Conservation (phyloP, 2,888 invertebrate species). For the Sepiola atlantica region DNA sequence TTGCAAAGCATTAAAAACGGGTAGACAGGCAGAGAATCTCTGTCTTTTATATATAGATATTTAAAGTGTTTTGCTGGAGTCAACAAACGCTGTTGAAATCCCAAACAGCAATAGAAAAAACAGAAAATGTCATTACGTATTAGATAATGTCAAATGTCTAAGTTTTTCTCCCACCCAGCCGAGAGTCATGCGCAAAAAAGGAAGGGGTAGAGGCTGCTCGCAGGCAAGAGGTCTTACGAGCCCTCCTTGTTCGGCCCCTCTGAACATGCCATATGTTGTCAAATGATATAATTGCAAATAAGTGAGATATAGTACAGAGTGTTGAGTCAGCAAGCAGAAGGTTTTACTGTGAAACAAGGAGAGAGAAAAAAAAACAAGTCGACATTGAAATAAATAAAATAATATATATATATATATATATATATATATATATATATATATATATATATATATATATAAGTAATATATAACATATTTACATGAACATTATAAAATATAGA, state of each 20-base stretch:
- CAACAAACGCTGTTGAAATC: no score
- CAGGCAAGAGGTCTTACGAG: not conserved
- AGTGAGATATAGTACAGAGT: not conserved
- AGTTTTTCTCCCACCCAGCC: no score
- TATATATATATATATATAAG: not conserved
- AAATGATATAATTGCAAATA: not conserved
- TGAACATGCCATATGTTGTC: constrained; percentile 18
- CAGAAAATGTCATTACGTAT: not conserved
- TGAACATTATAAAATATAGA: not conserved
- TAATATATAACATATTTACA: no score
- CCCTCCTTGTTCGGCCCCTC: not conserved
- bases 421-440: not conserved
- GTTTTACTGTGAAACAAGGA: not conserved
- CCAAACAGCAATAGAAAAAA: not conserved
- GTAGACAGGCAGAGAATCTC: no score
- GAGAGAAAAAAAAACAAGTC: not conserved
- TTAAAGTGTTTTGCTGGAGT: no score
- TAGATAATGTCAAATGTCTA: not conserved
- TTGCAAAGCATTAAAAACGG: no score
- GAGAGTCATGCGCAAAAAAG: not conserved
- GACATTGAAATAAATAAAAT: not conserved
- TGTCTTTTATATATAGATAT: no score
- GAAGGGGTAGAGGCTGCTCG: not conserved
- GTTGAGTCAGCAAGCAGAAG: not conserved
- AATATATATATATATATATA: not conserved